Conservation (phyloP, 30 jellyfish, hydroid and myxozoan species). For the Turritopsis dohrnii region DNA sequence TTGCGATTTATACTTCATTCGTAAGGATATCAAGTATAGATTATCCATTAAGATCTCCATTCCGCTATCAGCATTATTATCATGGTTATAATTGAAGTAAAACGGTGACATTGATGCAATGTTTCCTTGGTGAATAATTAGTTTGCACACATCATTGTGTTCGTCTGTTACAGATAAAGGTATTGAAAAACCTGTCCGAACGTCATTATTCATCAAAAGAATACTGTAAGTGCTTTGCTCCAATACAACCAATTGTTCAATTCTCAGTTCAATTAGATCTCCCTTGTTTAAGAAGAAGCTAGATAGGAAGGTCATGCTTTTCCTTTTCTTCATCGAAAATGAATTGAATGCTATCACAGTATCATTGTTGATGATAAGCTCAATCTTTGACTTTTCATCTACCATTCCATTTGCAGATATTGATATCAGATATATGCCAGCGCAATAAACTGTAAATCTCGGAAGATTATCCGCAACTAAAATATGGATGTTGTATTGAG, state of each 20-base stretch:
- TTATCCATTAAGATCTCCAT: neutral
- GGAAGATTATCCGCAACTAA: neutral
- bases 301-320: neutral
- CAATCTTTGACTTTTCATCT: neutral
- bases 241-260: neutral
- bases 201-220: neutral
- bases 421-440: neutral
- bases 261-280: neutral
- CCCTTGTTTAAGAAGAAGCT: neutral
- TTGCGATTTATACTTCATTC: neutral
- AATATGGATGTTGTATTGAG: too few relatives aligned
- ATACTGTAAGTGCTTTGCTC: neutral
- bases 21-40: neutral
- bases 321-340: neutral
- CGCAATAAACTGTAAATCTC: neutral
- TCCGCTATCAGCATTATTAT: neutral
- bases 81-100: neutral
- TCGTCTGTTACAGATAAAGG: neutral
- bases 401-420: neutral
- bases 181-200: neutral
- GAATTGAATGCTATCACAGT: neutral
- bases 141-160: neutral
- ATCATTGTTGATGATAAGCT: neutral
- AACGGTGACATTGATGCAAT: neutral
- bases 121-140: neutral